These are phyloP conservation scores for Dromaius novaehollandiae DNA, from an alignment of 2,113 vertebrate species.

Conservation along the genomic window DNA sequence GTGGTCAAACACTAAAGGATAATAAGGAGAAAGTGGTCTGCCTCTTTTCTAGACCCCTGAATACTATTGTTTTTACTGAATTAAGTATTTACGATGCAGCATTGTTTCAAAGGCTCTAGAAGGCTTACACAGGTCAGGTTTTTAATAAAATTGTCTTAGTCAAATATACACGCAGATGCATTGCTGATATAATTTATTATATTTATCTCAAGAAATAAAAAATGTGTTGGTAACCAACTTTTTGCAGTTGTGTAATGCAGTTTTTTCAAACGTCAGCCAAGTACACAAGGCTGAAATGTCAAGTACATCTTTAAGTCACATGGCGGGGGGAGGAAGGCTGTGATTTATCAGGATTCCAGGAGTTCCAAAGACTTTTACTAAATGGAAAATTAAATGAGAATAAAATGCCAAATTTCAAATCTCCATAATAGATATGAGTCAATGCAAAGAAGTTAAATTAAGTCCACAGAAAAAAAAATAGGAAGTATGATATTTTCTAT, in stretches of 20 bases:
- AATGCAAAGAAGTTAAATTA: not conserved
- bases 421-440: not conserved
- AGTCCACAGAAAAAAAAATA: not conserved
- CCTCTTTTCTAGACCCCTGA: not conserved
- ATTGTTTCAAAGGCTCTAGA: not conserved
- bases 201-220: not conserved
- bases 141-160: not conserved
- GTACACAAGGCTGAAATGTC: slow-evolving; percentile 36
- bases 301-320: slow-evolving; percentile 10
- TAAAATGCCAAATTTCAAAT: not conserved
- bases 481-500: not conserved
- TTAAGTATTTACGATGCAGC: not conserved
- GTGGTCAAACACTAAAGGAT: not conserved
- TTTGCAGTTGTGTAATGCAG: slow-evolving; percentile 7
- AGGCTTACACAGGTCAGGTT: not conserved
- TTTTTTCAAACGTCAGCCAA: slow-evolving; percentile 26
- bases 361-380: not conserved
- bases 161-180: not conserved
- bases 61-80: not conserved
- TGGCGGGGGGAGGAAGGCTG: not conserved
- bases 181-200: not conserved
- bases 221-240: slow-evolving; percentile 6
- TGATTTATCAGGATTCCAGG: not conserved
- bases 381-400: not conserved
- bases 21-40: not conserved